A percentile compares a stretch with the other conserved stretches of the same genome.
phyloP scores from a whole-genome alignment of 2,888 invertebrate species.

The Cataglyphis livida region DNA sequence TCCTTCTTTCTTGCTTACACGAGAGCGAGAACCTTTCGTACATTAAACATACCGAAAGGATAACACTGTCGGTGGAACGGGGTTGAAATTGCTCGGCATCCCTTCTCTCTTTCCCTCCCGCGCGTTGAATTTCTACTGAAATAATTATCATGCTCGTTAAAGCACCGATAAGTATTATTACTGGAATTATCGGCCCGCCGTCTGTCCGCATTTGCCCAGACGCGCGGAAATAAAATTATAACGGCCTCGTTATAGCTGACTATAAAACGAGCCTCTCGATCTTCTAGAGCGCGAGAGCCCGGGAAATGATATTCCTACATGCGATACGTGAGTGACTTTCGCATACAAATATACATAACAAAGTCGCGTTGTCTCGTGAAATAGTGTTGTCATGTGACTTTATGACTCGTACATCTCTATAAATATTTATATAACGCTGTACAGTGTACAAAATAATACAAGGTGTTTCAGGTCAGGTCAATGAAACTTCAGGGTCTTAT shows the following conservation, averaged over 20 bases:
- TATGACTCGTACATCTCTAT: neutral
- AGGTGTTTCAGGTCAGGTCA: too few relatives aligned
- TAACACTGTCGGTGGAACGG: conserved; percentile 58
- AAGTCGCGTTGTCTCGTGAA: neutral
- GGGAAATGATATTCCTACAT: conserved; percentile 14
- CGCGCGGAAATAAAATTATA: conserved; percentile 49
- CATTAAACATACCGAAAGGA: conserved; percentile 27
- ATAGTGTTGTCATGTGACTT: neutral
- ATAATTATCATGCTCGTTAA: conserved; percentile 70
- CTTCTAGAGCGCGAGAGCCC: conserved; percentile 6
- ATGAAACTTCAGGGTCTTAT: too few relatives aligned
- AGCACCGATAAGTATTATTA: conserved; percentile 60
- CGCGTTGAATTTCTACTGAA: conserved; percentile 52
- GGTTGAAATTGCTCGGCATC: conserved; percentile 63
- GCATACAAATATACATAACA: conserved; percentile 9
- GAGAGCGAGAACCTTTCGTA: conserved; percentile 6
- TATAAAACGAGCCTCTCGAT: conserved; percentile 46
- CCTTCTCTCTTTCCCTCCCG: neutral
- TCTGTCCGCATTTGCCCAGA: conserved; percentile 42
- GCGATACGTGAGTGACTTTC: conserved; percentile 34
- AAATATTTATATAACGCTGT: neutral
- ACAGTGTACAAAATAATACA: neutral
- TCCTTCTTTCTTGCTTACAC: conserved; percentile 23
- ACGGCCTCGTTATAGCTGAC: conserved; percentile 47
- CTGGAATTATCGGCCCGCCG: conserved; percentile 52